phyloP scores from a whole-genome alignment of 2,113 vertebrate genomes.

The Cololabis saira region DNA sequence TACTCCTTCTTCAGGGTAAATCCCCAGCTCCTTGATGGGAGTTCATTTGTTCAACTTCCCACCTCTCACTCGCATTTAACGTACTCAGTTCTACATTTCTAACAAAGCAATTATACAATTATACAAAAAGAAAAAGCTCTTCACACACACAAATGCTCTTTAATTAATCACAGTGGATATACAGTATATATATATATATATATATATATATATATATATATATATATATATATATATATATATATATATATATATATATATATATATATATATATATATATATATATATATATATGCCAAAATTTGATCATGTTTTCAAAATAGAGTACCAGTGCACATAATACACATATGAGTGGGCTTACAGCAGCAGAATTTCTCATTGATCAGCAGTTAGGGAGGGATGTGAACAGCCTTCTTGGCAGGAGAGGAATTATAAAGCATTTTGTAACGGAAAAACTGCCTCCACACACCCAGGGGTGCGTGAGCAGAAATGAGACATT shows the following conservation, averaged over 20 bases:
- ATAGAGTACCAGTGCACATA: constrained; percentile 11
- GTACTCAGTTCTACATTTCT: constrained; percentile 65
- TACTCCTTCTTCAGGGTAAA: constrained; percentile 34
- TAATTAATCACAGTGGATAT: constrained; percentile 27
- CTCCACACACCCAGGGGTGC: constrained; percentile 53
- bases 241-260: too few relatives aligned
- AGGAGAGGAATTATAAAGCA: constrained; percentile 63
- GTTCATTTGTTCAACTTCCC: constrained; percentile 35
- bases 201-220: too few relatives aligned
- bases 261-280: too few relatives aligned
- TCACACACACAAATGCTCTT: constrained; percentile 4
- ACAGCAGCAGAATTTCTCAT: constrained; percentile 43
- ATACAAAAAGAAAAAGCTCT: constrained; percentile 27
- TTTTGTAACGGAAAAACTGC: constrained; percentile 64
- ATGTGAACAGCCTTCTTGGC: constrained; percentile 36
- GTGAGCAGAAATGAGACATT: constrained; percentile 78
- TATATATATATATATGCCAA: constrained; percentile 13
- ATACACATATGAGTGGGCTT: constrained; percentile 22
- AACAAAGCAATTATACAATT: constrained; percentile 50
- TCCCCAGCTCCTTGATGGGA: constrained; percentile 35
- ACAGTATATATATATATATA: too few relatives aligned
- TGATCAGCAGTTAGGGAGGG: constrained; percentile 58
- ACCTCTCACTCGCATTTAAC: constrained; percentile 52
- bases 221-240: too few relatives aligned
- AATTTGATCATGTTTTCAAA: constrained; percentile 18